phyloP scores from a whole-genome alignment of 2,888 invertebrate species.

The Hymenopus coronatus region DNA sequence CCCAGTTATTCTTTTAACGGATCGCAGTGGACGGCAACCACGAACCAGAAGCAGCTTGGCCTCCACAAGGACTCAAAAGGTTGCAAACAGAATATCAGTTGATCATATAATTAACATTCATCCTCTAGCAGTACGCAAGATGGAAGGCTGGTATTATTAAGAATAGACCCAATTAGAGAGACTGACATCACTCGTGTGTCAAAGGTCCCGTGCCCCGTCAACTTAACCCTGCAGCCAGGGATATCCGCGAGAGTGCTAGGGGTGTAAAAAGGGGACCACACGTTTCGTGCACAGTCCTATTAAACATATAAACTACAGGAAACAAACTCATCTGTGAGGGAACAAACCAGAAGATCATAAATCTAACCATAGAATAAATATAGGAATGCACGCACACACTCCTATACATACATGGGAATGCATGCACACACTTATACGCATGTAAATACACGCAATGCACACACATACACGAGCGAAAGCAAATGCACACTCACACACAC shows the following conservation, averaged over 20 bases:
- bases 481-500: no score
- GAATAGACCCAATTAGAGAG: background rate
- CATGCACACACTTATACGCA: no score
- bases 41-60: background rate
- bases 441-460: no score
- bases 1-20: no score
- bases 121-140: background rate
- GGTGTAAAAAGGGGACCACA: background rate
- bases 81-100: background rate
- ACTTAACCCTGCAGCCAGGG: background rate
- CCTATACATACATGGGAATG: no score
- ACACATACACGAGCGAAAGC: no score
- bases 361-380: no score
- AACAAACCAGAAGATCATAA: no score
- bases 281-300: background rate
- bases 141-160: background rate
- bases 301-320: background rate
- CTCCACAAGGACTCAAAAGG: background rate
- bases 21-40: no score
- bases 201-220: conserved; percentile 23
- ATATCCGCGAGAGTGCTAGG: background rate
- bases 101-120: conserved; percentile 16
- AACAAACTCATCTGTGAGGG: no score
- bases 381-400: no score
- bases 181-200: conserved; percentile 25